Percentiles rank a stretch among this genome's conserved stretches.
Conservation (phyloP, 2,888 invertebrate species). For the Gastrophysa polygoni region DNA sequence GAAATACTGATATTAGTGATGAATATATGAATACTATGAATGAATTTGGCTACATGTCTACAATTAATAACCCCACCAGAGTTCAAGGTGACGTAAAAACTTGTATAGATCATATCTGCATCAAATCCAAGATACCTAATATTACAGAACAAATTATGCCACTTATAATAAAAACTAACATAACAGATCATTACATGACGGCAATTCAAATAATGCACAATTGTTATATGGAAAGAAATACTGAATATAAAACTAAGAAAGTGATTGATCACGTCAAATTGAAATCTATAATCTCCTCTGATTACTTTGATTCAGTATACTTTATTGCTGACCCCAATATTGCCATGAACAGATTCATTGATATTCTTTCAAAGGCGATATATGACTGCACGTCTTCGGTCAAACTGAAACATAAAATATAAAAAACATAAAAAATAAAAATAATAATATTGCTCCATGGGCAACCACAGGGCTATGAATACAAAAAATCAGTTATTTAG, state of each 20-base stretch:
- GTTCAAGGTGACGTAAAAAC: not conserved
- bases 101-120: not conserved
- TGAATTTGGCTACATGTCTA: not conserved
- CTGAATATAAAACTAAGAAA: not conserved
- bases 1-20: too few relatives aligned
- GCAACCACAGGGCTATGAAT: too few relatives aligned
- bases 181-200: not conserved
- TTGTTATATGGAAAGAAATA: not conserved
- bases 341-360: too few relatives aligned
- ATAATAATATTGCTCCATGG: too few relatives aligned
- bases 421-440: too few relatives aligned
- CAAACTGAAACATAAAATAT: too few relatives aligned
- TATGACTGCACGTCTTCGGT: too few relatives aligned
- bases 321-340: too few relatives aligned
- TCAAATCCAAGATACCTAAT: not conserved
- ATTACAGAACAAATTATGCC: not conserved
- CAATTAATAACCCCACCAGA: not conserved
- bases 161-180: not conserved
- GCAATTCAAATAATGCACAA: not conserved
- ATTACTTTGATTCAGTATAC: not conserved
- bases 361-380: too few relatives aligned
- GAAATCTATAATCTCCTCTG: too few relatives aligned
- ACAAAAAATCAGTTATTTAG: too few relatives aligned
- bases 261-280: not conserved
- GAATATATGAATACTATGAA: not conserved